These are phyloP conservation scores for Ophioninae sp. DNA, from an alignment of 2,888 invertebrate species.

Conservation along the genomic window DNA sequence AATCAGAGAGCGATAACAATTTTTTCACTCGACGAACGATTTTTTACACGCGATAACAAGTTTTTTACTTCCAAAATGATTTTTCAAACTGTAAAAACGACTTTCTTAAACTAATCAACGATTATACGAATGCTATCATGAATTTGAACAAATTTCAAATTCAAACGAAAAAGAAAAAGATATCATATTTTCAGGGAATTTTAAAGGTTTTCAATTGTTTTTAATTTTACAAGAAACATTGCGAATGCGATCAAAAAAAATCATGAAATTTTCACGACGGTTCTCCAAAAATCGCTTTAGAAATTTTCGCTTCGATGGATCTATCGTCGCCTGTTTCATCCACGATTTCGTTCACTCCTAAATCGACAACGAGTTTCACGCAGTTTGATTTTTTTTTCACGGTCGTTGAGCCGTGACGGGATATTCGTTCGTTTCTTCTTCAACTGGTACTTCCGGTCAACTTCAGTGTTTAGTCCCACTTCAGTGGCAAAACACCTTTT, in stretches of 20 bases:
- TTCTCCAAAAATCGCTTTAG: background rate
- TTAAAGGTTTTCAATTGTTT: too few relatives aligned
- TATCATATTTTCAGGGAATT: too few relatives aligned
- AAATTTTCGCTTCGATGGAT: background rate
- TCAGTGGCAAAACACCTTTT: slow-evolving; percentile 10
- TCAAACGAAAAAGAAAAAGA: too few relatives aligned
- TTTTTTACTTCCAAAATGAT: background rate
- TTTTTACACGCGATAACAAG: background rate
- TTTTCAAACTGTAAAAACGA: background rate
- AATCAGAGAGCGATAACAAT: too few relatives aligned
- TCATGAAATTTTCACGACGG: background rate
- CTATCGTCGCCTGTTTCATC: background rate
- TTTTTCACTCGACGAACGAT: background rate
- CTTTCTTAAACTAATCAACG: too few relatives aligned
- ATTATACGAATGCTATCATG: too few relatives aligned
- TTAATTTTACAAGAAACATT: too few relatives aligned
- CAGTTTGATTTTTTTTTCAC: slow-evolving; percentile 19
- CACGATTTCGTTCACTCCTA: background rate
- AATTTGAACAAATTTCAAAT: too few relatives aligned
- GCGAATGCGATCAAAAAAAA: background rate
- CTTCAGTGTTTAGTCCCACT: too few relatives aligned
- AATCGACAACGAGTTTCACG: slow-evolving; percentile 5
- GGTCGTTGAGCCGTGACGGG: slow-evolving; percentile 24
- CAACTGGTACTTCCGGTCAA: slow-evolving; percentile 36
- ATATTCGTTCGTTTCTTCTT: slow-evolving; percentile 33